Evolutionary conservation across 2,113 vertebrate species (phyloP), one percentile per base, ranked within the genome.

Genomic region (Cyprinodon tularosa): DNA sequence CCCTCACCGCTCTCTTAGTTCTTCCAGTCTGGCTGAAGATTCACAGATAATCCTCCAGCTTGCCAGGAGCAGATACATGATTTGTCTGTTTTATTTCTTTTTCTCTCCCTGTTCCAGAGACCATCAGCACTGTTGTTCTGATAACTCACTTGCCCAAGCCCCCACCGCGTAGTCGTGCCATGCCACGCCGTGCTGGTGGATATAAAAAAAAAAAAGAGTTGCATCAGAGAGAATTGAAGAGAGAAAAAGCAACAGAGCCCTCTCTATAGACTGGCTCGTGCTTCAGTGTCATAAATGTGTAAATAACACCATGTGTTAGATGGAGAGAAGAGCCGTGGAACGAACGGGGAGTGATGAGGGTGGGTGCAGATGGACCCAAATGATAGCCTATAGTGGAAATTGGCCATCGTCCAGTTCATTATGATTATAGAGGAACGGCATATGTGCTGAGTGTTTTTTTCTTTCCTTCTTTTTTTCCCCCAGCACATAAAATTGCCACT

Each of bases 211-310:
- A 50, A 1, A 15, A 4, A 42, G 67, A 76, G 71, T 66, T 38
- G 71, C 50, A 77, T 67, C 76, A 77, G 71, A 78, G 72, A 72
- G 60, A 80, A 62, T 72, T 57, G 64, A 36, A 36, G 72, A 67
- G 69, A 76, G 84, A 84, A 75, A 78, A 80, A 74, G 88, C 78
- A 72, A 78, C 82, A 62, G 74, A 69, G 50, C 66, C 60, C 72
- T 76, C 80, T 80, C 82, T 73, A 80, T 84, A 84, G 83, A 87
- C 83, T 83, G 89, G 78, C 87, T 84, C 40, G 13, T 77, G 78
- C 71, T 66, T 80, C 84, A 61, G 86, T 88, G 88, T 91, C 92
- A 93, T 91, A 91, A 93, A 93, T 92, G 90, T 93, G 92, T 93
- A 92, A 93, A 91, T 91, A 93, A 86, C 76, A 29, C 89, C 92